Base-by-base conservation (phyloP, 2,797 vertebrate genomes). In the Mus spretus region DNA sequence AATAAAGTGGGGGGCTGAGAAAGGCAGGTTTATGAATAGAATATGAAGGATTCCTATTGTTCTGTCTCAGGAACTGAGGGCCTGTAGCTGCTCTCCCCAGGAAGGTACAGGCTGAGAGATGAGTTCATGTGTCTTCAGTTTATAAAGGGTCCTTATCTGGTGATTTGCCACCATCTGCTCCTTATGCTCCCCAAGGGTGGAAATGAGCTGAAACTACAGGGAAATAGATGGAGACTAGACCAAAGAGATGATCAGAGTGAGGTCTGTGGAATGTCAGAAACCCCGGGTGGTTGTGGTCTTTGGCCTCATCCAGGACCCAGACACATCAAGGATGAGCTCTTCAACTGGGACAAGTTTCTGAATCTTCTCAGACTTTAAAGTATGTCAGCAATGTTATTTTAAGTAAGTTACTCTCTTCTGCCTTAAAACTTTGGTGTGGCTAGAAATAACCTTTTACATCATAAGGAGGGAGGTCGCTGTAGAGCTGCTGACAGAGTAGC, bases 91-190 rank as follows among this genome's bases (percentile, higher is more conserved):
- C 26, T 40, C 10, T 59, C 53, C 70, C 47, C 86, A 70, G 63
- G 92, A 82, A 92, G 37, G 47, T 24, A 44, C 87, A 72, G 40
- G 10, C 55, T 87, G 59, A 94, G 67, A 90, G 63, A 85, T 95
- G 77, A 97, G 91, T 94, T 91, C 85, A 87, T 82, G 47, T 70
- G 34, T 86, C 59, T 89, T 50, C 5, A 61, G n/a, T 85, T 50
- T 87, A 80, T 70, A 85, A 91, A 95, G 20, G 63, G 72, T 84
- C 90, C 85, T 92, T 95, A 94, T 93, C 86, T 88, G 24, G 40
- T 89, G 86, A 47, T 91, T 96, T 92, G 85, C 67, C n/a, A 75
- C 70, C 90, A 87, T 93, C 96, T 97, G 95, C 80, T 95, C 90
- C 79, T 77, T 95, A 93, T 31, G 79, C 61, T 97, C 59, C 53